Conservation (phyloP, 2,113 vertebrate genomes). For the Austrofundulus limnaeus region DNA sequence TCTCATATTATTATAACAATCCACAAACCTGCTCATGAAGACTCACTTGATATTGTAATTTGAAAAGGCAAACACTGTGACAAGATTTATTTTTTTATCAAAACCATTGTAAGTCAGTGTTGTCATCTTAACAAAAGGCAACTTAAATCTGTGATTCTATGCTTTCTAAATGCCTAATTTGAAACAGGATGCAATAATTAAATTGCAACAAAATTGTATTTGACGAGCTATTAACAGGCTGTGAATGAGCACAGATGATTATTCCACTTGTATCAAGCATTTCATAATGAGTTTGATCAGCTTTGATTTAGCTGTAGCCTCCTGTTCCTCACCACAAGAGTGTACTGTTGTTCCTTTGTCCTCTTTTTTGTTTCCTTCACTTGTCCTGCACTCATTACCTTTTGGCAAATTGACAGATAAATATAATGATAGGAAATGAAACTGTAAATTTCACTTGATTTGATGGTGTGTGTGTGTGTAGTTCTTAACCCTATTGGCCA, state of each 20-base stretch:
- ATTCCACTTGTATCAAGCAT: not conserved
- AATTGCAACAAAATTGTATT: not conserved
- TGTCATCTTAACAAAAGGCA: not conserved
- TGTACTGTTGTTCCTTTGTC: conserved; percentile 61
- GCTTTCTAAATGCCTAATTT: too few relatives aligned
- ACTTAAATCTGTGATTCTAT: too few relatives aligned
- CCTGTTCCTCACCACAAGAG: conserved; percentile 65
- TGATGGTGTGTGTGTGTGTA: not conserved
- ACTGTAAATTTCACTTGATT: not conserved
- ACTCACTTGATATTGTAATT: not conserved
- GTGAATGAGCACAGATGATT: not conserved
- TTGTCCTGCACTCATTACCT: not conserved
- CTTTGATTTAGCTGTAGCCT: conserved; percentile 36
- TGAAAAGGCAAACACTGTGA: not conserved
- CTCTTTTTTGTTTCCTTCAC: conserved; percentile 6
- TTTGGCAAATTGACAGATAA: conserved; percentile 1
- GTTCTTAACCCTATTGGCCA: conserved; percentile 9
- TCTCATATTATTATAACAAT: too few relatives aligned
- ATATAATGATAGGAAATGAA: conserved; percentile 5
- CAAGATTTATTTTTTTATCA: not conserved
- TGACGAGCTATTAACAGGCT: not conserved
- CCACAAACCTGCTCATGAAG: not conserved
- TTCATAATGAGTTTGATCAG: conserved; percentile 8
- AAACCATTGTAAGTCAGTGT: not conserved
- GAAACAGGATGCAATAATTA: too few relatives aligned